phyloP scores from a whole-genome alignment of 2,888 invertebrate genomes.

The Tipula vernalis region DNA sequence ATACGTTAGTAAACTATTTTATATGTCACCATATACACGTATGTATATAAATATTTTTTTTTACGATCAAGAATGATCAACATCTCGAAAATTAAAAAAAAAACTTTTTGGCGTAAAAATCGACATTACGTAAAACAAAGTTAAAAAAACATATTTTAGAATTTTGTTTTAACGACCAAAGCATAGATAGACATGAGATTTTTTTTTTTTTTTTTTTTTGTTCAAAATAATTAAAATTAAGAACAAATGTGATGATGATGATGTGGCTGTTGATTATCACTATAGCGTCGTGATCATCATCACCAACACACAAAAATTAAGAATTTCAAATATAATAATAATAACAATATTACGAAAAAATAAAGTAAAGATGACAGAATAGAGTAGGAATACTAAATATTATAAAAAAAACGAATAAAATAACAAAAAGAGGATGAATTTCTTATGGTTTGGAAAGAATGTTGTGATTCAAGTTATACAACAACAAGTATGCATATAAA shows the following conservation, averaged over 20 bases:
- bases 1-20: background rate
- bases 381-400: background rate
- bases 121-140: conserved; percentile 5
- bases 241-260: conserved; percentile 8
- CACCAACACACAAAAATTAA: background rate
- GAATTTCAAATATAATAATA: background rate
- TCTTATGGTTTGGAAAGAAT: background rate
- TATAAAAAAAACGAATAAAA: background rate
- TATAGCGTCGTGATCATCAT: background rate
- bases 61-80: conserved; percentile 8
- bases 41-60: background rate
- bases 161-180: background rate
- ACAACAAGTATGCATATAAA: background rate
- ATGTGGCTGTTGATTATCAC: background rate
- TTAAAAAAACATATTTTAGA: background rate
- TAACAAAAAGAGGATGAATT: background rate
- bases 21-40: background rate
- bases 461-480: conserved; percentile 8
- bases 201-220: background rate
- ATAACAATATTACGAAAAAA: background rate
- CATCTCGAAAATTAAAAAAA: background rate
- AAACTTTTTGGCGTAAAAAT: conserved; percentile 5
- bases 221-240: conserved; percentile 8
- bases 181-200: background rate
- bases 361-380: conserved; percentile 7